Base-by-base conservation (phyloP, 1,140 invertebrate species). In the Drosophila paulistorum region DNA sequence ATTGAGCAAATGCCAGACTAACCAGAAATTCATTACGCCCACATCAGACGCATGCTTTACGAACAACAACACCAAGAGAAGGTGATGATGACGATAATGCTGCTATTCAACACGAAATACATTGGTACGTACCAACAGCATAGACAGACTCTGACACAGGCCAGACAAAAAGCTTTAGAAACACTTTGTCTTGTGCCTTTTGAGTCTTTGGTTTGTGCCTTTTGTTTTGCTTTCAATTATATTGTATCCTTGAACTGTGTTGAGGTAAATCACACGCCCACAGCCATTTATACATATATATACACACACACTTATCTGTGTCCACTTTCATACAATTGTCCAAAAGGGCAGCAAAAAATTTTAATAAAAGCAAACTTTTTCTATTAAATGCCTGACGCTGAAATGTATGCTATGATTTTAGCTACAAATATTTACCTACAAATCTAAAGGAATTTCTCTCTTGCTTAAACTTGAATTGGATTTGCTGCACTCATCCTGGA, bases 151-250 rank as follows among this genome's bases (percentile, higher is more conserved):
- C 30, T 30, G 30, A 3, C 17, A 23, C 7, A 68, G 65, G 63
- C 58, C 72, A 41, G 65, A 41, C 67, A 35, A 17, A 9, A 7
- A 23, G 39, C 10, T 17, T 54, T 0, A 13, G 37, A 23, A 37
- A 72, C 58, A 62, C 14, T 54, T 17, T 30, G 30, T 30, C 55
- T 45, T 33, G 54, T 60, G 42, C 23, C 58, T 48, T 48, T 20
- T 4, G 10, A 20, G 37, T 39, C 37, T 11, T 39, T 75, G 64
- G 9, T 11, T 11, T 75, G 35, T 68, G 14, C 39, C 42, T 41
- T 58, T 75, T 75, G 72, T 75, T 75, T 75, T 68, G n/a, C 73
- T 75, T 75, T 60, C 63, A 68, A 75, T 75, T 63, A 35, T 42
- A 35, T 42, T 17, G 65, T 45, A 51, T 51, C 65, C 73, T 68